Evolutionary conservation across 2,113 vertebrate genomes (phyloP).

Genomic region (Polypterus senegalus): DNA sequence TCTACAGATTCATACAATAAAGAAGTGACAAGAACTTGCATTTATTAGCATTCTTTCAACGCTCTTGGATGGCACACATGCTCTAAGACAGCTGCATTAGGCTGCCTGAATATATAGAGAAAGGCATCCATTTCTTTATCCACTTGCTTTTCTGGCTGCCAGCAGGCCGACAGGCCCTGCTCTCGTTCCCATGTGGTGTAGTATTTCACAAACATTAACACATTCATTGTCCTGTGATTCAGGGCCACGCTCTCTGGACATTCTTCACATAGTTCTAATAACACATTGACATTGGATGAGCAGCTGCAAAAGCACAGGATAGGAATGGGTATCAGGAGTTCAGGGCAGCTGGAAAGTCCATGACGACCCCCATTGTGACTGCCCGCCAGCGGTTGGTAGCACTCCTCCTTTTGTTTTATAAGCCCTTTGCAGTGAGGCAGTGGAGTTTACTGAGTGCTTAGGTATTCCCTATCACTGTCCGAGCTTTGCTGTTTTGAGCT

Average conservation of each 20-base stretch:
- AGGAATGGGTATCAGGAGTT: background rate
- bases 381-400: too few species aligned
- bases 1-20: too few species aligned
- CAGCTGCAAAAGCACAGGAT: slow-evolving; percentile 2
- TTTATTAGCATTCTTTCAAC: too few species aligned
- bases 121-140: too few species aligned
- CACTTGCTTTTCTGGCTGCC: too few species aligned
- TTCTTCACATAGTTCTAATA: slow-evolving; percentile 35
- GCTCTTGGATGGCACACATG: too few species aligned
- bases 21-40: too few species aligned
- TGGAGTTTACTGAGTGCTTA: background rate
- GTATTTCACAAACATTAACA: slow-evolving; percentile 37
- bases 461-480: background rate
- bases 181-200: slow-evolving; percentile 33
- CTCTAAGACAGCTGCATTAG: too few species aligned
- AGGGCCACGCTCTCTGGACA: slow-evolving; percentile 31
- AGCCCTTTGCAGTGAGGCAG: background rate
- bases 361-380: too few species aligned
- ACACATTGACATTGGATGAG: slow-evolving; percentile 23
- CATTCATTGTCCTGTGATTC: slow-evolving; percentile 42
- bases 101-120: too few species aligned
- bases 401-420: background rate
- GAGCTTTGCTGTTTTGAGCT: background rate
- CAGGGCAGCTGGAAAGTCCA: background rate
- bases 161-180: too few species aligned